Evolutionary conservation across 2,797 vertebrate species (phyloP).

Genomic region (Clamator glandarius): DNA sequence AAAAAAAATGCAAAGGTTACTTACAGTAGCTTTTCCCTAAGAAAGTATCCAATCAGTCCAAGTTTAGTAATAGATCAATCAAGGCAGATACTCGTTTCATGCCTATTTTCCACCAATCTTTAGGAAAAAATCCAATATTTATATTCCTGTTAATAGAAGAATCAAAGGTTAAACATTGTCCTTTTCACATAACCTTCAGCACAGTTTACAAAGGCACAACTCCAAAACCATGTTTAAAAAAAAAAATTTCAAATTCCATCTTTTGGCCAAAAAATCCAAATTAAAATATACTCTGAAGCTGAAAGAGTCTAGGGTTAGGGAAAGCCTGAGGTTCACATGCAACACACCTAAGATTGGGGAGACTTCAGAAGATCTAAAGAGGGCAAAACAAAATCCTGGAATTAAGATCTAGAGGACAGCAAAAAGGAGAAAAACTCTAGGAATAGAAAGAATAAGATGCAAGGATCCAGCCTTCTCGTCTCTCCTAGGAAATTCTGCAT

Average conservation of each 20-base stretch:
- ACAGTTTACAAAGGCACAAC: not conserved
- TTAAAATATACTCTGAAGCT: not conserved
- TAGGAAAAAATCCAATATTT: not conserved
- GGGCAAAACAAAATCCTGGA: not conserved
- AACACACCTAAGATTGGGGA: not conserved
- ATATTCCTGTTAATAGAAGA: not conserved
- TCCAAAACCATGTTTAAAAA: not conserved
- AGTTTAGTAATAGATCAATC: not conserved
- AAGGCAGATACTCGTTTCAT: not conserved
- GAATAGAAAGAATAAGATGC: not conserved
- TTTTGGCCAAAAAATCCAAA: not conserved
- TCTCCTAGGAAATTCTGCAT: not conserved
- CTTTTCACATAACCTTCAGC: conserved; percentile 17
- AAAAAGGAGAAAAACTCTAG: not conserved
- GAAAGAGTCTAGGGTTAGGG: not conserved
- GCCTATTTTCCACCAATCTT: not conserved
- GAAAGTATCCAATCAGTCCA: not conserved
- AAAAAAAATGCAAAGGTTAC: not conserved
- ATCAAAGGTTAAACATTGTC: not conserved
- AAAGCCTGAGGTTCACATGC: not conserved
- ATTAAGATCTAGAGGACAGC: not conserved
- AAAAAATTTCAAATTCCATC: not conserved
- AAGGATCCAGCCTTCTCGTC: not conserved
- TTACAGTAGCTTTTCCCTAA: not conserved
- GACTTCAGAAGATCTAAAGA: not conserved